A percentile compares a stretch with the other conserved stretches of the same genome.
These are phyloP conservation scores for Andrena bicolor DNA, from an alignment of 2,888 invertebrate genomes.

Conservation along the genomic window DNA sequence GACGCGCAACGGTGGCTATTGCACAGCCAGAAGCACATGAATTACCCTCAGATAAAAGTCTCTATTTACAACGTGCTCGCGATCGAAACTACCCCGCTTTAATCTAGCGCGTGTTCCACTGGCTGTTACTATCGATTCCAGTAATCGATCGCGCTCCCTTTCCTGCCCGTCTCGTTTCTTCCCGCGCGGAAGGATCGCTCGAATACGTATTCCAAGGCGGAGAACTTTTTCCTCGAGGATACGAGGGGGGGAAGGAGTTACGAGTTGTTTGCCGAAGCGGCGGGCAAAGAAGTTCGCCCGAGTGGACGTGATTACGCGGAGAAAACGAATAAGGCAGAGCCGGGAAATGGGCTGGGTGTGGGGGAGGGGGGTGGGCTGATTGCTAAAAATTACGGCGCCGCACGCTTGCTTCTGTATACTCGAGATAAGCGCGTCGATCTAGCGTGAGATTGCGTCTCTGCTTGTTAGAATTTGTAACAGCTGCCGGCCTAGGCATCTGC, in stretches of 20 bases:
- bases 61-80: slow-evolving; percentile 11
- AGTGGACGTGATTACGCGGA: slow-evolving; percentile 65
- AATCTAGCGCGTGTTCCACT: neutral
- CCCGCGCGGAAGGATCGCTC: neutral
- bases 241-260: slow-evolving; percentile 19
- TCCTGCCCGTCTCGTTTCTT: neutral
- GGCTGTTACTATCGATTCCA: slow-evolving; percentile 12
- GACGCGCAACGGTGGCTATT: neutral
- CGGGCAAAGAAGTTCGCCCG: slow-evolving; percentile 35
- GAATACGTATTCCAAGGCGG: slow-evolving; percentile 13
- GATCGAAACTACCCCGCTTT: neutral
- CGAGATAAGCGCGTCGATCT: slow-evolving; percentile 54
- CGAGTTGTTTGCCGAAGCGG: slow-evolving; percentile 42
- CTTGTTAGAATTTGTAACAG: slow-evolving; percentile 51
- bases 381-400: slow-evolving; percentile 66
- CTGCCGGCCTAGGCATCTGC: slow-evolving; percentile 34
- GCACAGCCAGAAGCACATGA: neutral
- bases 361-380: slow-evolving; percentile 39
- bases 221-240: slow-evolving; percentile 14
- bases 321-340: slow-evolving; percentile 45
- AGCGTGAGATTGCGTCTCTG: slow-evolving; percentile 57
- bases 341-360: slow-evolving; percentile 43
- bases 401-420: slow-evolving; percentile 38
- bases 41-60: slow-evolving; percentile 16
- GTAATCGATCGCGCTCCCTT: neutral